Conservation (phyloP, 2,888 invertebrate species). For the Deilephila elpenor region DNA sequence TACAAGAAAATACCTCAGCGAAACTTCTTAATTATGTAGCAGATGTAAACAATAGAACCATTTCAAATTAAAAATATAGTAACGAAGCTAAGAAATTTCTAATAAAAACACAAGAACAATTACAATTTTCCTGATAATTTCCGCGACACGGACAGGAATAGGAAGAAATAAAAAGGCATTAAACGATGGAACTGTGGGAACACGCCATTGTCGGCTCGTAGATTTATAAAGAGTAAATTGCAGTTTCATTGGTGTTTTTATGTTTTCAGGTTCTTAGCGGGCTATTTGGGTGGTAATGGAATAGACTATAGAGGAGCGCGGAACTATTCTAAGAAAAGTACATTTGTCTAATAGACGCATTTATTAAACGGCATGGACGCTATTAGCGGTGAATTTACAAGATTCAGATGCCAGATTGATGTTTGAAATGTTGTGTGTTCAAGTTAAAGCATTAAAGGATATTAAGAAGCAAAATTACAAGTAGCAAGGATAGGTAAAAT, state of each 20-base stretch:
- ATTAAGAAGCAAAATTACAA: no score
- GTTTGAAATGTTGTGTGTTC: no score
- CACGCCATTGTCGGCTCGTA: neutral
- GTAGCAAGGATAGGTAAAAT: no score
- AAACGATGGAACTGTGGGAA: neutral
- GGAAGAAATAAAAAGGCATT: neutral
- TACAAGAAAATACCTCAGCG: no score
- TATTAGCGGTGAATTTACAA: no score
- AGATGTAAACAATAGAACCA: no score
- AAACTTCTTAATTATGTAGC: no score
- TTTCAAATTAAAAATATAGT: no score
- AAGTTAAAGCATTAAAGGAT: no score
- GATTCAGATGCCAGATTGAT: no score
- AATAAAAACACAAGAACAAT: neutral
- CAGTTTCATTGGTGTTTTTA: slow-evolving; percentile 23
- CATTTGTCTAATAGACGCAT: no score
- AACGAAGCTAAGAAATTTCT: neutral
- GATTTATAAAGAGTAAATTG: slow-evolving; percentile 20
- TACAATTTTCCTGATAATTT: slow-evolving; percentile 4
- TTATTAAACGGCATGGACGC: neutral
- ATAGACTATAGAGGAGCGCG: neutral
- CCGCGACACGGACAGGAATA: neutral
- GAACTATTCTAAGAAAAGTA: neutral
- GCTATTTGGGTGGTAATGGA: slow-evolving; percentile 11
- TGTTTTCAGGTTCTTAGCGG: slow-evolving; percentile 9